Conservation (phyloP, 2,888 invertebrate genomes). For the Coleophora deauratella region DNA sequence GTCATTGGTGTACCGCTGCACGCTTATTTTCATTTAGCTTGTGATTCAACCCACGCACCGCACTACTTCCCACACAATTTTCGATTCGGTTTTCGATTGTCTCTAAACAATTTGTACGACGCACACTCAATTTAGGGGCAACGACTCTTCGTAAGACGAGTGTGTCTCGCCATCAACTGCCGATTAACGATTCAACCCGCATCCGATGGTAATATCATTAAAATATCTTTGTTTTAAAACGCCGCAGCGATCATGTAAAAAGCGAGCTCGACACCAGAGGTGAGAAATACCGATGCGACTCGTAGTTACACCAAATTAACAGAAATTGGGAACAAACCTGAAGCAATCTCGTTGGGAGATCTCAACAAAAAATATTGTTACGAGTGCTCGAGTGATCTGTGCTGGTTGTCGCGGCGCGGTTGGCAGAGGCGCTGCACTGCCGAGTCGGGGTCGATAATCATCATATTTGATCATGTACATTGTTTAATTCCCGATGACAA, state of each 20-base stretch:
- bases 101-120: constrained; percentile 63
- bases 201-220: constrained; percentile 69
- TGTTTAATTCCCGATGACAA: constrained; percentile 68
- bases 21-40: constrained; percentile 64
- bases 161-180: constrained; percentile 42
- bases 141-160: constrained; percentile 55
- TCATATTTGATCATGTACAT: constrained; percentile 63
- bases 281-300: constrained; percentile 61
- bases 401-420: constrained; percentile 10
- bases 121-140: constrained; percentile 66
- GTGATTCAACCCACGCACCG: constrained; percentile 63
- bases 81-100: constrained; percentile 57
- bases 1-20: constrained; percentile 47
- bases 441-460: constrained; percentile 41
- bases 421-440: constrained; percentile 8
- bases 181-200: constrained; percentile 70
- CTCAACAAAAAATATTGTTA: constrained; percentile 16
- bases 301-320: constrained; percentile 45
- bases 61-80: constrained; percentile 60
- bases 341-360: constrained; percentile 31
- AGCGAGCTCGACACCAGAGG: constrained; percentile 56
- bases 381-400: constrained; percentile 18
- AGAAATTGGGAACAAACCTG: constrained; percentile 41
- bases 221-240: constrained; percentile 71
- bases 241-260: constrained; percentile 59